Evolutionary conservation across 2,113 vertebrate species (phyloP).

Genomic region (Mobula birostris): DNA sequence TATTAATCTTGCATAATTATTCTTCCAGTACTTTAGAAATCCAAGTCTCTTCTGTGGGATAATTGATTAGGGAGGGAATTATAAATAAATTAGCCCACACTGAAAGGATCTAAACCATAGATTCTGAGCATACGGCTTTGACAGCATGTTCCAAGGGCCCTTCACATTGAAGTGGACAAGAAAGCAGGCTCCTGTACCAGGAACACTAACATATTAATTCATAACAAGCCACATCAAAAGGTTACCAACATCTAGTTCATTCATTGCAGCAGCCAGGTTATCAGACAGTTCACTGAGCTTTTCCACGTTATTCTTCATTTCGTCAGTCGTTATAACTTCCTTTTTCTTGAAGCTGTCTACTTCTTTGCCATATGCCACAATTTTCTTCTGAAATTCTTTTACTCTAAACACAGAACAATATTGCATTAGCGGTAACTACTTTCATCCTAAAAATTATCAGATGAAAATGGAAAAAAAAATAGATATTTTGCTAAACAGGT

Average conservation of each 20-base stretch:
- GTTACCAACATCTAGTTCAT: constrained; percentile 65
- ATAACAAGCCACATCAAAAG: neutral
- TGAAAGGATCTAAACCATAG: neutral
- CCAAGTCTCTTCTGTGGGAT: neutral
- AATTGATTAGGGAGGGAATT: neutral
- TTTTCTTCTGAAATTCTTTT: constrained; percentile 55
- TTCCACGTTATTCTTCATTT: constrained; percentile 70
- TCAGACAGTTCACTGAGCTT: constrained; percentile 61
- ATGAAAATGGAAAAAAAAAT: too few relatives aligned
- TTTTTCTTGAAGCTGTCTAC: constrained; percentile 68
- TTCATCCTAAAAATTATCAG: neutral
- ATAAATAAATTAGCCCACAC: neutral
- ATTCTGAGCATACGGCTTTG: neutral
- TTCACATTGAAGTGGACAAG: neutral
- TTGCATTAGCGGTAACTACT: neutral
- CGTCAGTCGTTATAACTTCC: constrained; percentile 58
- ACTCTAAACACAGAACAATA: constrained; percentile 55
- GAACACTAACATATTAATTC: neutral
- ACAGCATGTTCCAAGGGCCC: neutral
- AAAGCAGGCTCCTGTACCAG: neutral
- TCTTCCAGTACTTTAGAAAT: neutral
- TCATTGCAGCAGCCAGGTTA: constrained; percentile 60
- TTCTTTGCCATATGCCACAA: constrained; percentile 59
- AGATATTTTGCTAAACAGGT: neutral
- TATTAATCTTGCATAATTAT: neutral